Conservation (phyloP, 2,797 vertebrate genomes). For the Aselliscus stoliczkanus region DNA sequence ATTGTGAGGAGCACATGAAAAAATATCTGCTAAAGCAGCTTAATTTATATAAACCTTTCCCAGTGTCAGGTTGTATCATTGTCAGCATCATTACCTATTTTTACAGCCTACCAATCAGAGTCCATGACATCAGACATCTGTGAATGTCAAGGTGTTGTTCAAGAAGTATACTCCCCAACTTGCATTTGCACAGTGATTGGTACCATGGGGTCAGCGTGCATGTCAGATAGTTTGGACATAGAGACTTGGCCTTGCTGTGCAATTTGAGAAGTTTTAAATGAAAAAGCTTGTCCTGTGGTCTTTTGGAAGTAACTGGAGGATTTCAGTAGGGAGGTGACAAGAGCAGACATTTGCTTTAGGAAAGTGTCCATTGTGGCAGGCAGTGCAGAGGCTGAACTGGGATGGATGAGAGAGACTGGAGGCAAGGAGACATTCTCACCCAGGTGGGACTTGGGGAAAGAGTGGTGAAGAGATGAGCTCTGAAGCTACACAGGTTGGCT, state of each 20-base stretch:
- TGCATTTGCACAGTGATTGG: not conserved
- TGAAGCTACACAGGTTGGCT: not conserved
- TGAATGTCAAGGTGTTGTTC: not conserved
- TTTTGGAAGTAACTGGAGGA: constrained; percentile 24
- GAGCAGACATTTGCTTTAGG: constrained; percentile 7
- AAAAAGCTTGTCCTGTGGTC: not conserved
- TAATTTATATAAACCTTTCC: constrained; percentile 6
- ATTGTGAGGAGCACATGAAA: not conserved
- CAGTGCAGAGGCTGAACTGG: not conserved
- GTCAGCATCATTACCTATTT: not conserved
- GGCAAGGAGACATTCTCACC: not conserved
- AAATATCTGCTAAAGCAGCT: not conserved
- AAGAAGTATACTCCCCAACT: not conserved
- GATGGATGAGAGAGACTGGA: not conserved
- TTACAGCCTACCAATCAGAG: not conserved
- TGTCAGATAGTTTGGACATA: not conserved
- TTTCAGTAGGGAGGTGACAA: not conserved
- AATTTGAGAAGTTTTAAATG: constrained; percentile 26
- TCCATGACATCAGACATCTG: not conserved
- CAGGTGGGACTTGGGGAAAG: not conserved
- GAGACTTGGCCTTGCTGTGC: not conserved
- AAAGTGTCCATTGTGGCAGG: not conserved
- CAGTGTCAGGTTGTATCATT: not conserved
- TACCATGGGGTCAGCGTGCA: not conserved
- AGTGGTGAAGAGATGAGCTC: not conserved